Evolutionary conservation across 2,888 invertebrate genomes (phyloP).

Genomic region (Idaea biselata): DNA sequence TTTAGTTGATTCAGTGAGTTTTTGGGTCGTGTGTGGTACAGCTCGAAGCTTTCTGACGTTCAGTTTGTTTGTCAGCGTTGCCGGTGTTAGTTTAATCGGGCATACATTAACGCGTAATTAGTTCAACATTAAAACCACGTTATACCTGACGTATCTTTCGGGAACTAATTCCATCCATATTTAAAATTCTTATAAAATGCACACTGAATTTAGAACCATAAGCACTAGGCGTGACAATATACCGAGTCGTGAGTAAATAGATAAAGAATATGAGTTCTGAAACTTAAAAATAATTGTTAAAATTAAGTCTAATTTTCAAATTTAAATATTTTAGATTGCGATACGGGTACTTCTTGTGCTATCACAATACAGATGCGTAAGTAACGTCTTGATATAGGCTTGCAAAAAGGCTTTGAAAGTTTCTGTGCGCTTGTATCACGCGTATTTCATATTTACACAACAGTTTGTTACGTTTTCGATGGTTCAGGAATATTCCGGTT

Average conservation of each 20-base stretch:
- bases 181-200: conserved; percentile 44
- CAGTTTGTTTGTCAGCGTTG: conserved; percentile 68
- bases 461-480: not conserved
- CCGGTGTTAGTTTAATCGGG: conserved; percentile 55
- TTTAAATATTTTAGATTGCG: conserved; percentile 75
- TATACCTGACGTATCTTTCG: conserved; percentile 31
- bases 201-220: conserved; percentile 58
- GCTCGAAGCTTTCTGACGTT: conserved; percentile 65
- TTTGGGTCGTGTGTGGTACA: conserved; percentile 76
- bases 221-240: conserved; percentile 72
- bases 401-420: conserved; percentile 37
- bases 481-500: conserved; percentile 3
- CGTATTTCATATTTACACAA: conserved; percentile 2
- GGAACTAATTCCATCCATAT: conserved; percentile 5
- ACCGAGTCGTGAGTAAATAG: conserved; percentile 70
- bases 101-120: conserved; percentile 48
- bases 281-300: conserved; percentile 17
- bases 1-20: conserved; percentile 75
- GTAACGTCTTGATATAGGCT: conserved; percentile 49
- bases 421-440: conserved; percentile 38
- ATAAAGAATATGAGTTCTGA: conserved; percentile 21
- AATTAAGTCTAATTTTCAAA: conserved; percentile 46
- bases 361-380: conserved; percentile 79
- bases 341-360: conserved; percentile 77
- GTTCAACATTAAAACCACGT: conserved; percentile 33